Evolutionary conservation across 2,888 invertebrate genomes (phyloP).

Genomic region (Drosophila bunnanda): DNA sequence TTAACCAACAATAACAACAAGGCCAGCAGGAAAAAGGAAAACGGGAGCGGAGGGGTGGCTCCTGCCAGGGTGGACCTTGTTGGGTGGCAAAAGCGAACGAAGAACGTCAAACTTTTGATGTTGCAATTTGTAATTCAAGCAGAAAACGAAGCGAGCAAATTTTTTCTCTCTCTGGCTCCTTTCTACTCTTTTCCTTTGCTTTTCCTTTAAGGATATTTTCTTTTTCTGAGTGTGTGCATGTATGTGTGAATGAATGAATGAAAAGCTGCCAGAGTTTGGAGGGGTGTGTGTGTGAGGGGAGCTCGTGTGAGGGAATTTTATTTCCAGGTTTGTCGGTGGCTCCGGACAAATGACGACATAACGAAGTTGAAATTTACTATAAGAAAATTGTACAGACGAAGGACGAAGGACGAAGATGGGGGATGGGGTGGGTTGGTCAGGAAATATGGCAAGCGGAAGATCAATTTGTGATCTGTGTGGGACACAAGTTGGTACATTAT

Average conservation of each 20-base stretch:
- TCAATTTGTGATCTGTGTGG: slow-evolving; percentile 31
- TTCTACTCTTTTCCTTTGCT: slow-evolving; percentile 21
- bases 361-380: slow-evolving; percentile 38
- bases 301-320: slow-evolving; percentile 56
- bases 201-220: slow-evolving; percentile 34
- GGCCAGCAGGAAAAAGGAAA: slow-evolving; percentile 22
- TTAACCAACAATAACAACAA: slow-evolving; percentile 69
- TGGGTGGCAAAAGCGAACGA: slow-evolving; percentile 49
- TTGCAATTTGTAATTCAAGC: slow-evolving; percentile 83
- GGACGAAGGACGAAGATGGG: not conserved
- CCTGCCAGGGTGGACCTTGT: slow-evolving; percentile 1
- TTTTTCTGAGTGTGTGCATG: slow-evolving; percentile 29
- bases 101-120: slow-evolving; percentile 83
- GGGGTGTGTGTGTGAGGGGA: slow-evolving; percentile 1
- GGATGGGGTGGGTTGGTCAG: slow-evolving; percentile 3
- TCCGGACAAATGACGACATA: slow-evolving; percentile 33
- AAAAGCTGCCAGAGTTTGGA: slow-evolving; percentile 30
- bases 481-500: slow-evolving; percentile 4
- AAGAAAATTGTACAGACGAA: slow-evolving; percentile 15
- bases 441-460: slow-evolving; percentile 27
- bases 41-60: not conserved
- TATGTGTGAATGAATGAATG: slow-evolving; percentile 38
- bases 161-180: slow-evolving; percentile 50
- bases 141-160: slow-evolving; percentile 81
- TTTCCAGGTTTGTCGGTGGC: slow-evolving; percentile 46